A percentile compares a stretch with the other conserved stretches of the same genome.
Evolutionary conservation across 2,797 vertebrate genomes (phyloP).

Genomic region (Podarcis lilfordi): DNA sequence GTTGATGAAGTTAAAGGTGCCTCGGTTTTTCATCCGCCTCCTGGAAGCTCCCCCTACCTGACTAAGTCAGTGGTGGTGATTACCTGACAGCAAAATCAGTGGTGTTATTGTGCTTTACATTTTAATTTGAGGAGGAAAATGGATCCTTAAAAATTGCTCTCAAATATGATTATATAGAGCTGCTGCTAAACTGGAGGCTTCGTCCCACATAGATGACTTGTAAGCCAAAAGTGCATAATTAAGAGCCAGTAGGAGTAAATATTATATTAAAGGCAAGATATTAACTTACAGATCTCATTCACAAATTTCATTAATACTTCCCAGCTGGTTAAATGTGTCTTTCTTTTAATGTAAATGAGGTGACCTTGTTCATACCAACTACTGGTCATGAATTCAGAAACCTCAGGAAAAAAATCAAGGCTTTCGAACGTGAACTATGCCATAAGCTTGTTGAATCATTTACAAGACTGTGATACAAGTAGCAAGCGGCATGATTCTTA

Average conservation of each 20-base stretch:
- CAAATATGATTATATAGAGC: constrained; percentile 34
- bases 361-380: not conserved
- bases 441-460: not conserved
- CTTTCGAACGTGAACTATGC: not conserved
- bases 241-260: no score
- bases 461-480: no score
- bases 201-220: constrained; percentile 30
- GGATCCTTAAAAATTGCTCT: constrained; percentile 28
- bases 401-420: not conserved
- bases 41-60: not conserved
- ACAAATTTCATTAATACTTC: no score
- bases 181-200: constrained; percentile 22
- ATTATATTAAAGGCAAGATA: no score
- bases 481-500: not conserved
- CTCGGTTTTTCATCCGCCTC: constrained; percentile 11
- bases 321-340: not conserved
- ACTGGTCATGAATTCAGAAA: not conserved
- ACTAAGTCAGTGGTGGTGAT: constrained; percentile 15
- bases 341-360: not conserved
- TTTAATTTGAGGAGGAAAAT: constrained; percentile 28
- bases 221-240: no score
- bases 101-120: constrained; percentile 23
- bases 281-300: no score
- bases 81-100: constrained; percentile 32
- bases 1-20: not conserved